phyloP scores from a whole-genome alignment of 2,797 vertebrate genomes.

The Paramormyrops hopkinsi region DNA sequence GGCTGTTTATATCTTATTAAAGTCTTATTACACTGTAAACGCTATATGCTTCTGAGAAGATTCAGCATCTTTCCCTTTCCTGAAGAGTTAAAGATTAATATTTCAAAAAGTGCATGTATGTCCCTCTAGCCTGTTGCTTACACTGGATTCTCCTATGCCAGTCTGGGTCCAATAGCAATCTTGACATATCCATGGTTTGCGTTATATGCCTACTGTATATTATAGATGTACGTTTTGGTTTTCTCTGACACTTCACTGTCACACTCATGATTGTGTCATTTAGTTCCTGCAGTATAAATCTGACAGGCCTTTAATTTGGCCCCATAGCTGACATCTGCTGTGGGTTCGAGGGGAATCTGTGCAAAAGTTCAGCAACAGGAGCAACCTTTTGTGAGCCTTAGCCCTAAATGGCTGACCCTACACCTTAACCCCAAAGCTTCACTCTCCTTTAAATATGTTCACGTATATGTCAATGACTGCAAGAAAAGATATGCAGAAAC shows the following conservation, averaged over 20 bases:
- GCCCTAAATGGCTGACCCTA: neutral
- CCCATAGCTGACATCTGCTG: neutral
- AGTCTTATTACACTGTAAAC: neutral
- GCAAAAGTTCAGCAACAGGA: neutral
- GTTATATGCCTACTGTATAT: neutral
- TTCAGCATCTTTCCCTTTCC: neutral
- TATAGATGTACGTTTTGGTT: neutral
- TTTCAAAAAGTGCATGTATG: neutral
- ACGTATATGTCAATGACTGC: neutral
- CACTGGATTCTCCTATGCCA: neutral
- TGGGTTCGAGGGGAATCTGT: neutral
- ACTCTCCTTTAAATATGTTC: neutral
- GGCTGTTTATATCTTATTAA: neutral
- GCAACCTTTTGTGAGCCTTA: neutral
- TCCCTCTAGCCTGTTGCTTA: neutral
- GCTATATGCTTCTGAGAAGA: neutral
- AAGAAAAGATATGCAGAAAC: neutral
- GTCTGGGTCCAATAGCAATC: neutral
- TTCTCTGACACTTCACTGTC: neutral
- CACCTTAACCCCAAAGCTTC: neutral
- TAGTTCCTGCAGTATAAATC: neutral
- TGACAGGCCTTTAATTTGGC: neutral
- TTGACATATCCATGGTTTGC: neutral
- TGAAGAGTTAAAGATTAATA: neutral
- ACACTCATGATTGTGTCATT: neutral